Evolutionary conservation across 1,140 invertebrate species (phyloP).

Genomic region (Drosophila ananassae): DNA sequence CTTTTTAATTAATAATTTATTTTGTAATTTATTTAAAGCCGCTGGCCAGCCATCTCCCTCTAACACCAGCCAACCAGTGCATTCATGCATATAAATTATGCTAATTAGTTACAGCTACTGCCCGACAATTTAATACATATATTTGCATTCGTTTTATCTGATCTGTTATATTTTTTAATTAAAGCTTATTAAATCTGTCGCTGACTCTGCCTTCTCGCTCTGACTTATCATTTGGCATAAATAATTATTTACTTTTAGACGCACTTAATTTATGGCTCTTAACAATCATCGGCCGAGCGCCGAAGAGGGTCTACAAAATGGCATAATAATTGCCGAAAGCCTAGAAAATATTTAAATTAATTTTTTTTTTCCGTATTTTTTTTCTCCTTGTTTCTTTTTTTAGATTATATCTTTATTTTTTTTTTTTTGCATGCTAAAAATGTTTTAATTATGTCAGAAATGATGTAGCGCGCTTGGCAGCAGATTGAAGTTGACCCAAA

Average conservation of each 20-base stretch:
- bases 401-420: background rate
- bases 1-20: constrained; percentile 75
- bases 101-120: constrained; percentile 73
- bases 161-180: constrained; percentile 64
- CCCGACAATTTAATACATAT: constrained; percentile 39
- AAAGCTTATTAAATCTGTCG: constrained; percentile 73
- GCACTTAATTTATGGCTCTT: constrained; percentile 61
- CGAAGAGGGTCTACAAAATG: constrained; percentile 8
- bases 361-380: constrained; percentile 20
- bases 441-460: constrained; percentile 75
- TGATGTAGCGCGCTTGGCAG: constrained; percentile 59
- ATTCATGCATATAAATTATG: constrained; percentile 75
- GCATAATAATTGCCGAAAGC: constrained; percentile 31
- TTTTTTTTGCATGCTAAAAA: constrained; percentile 41
- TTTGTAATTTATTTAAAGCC: constrained; percentile 74
- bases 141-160: constrained; percentile 33
- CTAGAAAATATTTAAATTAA: constrained; percentile 51
- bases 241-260: constrained; percentile 57
- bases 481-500: constrained; percentile 68
- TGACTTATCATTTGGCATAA: constrained; percentile 39
- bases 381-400: constrained; percentile 13
- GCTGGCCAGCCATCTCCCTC: constrained; percentile 1
- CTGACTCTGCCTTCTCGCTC: constrained; percentile 10
- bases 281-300: constrained; percentile 17
- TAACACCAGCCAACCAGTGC: constrained; percentile 14